These are phyloP conservation scores for Ramazzottius varieornatus DNA, from an alignment of 2,888 invertebrate genomes.

Conservation along the genomic window DNA sequence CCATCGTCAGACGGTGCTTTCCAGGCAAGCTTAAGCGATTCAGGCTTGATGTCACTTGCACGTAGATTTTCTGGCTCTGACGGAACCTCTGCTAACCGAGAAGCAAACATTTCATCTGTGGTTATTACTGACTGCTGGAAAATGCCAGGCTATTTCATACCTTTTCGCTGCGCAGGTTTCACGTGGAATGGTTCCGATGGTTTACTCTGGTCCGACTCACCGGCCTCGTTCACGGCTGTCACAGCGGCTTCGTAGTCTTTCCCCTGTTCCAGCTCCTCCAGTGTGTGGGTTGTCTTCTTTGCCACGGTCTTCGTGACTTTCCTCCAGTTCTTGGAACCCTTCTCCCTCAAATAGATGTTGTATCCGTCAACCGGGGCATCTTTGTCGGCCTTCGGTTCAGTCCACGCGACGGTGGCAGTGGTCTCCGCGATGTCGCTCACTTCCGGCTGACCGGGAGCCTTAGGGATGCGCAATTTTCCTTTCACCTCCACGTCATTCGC, in stretches of 20 bases:
- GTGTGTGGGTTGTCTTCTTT: conserved; percentile 8
- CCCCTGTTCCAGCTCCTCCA: conserved; percentile 20
- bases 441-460: conserved; percentile 3
- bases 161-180: neutral
- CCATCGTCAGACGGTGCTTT: conserved; percentile 14
- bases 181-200: conserved; percentile 7
- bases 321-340: neutral
- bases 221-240: conserved; percentile 19
- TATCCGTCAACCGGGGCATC: neutral
- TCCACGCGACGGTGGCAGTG: neutral
- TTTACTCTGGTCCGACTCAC: conserved; percentile 6
- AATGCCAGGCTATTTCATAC: neutral
- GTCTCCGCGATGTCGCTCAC: neutral
- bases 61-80: neutral
- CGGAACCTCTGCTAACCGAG: neutral
- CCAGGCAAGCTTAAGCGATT: neutral
- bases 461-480: neutral
- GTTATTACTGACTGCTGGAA: neutral
- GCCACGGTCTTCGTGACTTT: neutral
- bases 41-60: neutral
- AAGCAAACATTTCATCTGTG: neutral
- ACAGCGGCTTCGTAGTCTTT: conserved; percentile 22
- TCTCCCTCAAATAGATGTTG: neutral
- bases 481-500: neutral
- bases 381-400: neutral